Evolutionary conservation across 2,888 invertebrate species (phyloP), one percentile per base, ranked within the genome.

Genomic region (Macrophya annulata): DNA sequence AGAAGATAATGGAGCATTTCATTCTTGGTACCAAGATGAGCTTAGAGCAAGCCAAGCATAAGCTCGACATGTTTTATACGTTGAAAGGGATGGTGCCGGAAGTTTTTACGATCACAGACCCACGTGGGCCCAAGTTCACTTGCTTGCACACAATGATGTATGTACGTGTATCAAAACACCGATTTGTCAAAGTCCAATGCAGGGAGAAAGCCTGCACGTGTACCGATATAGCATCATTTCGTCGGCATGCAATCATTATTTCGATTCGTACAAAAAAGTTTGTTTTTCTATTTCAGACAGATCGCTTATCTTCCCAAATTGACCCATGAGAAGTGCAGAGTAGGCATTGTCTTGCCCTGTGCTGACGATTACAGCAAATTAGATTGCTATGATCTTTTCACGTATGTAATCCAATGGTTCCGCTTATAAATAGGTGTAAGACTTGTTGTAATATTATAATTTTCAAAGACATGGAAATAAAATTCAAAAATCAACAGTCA

Each of bases 31-130:
- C 91, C 90, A 96, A 96, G 88, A 95, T 96, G 94, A 95, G 96
- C 90, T 92, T 96, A 92, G 95, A 96, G 89, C 94, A 95, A 85
- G 95, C 96, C 17, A 95, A 96, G 89, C 94, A 94, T 86, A 96
- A 96, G 92, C 92, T 96, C 84, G 96, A 96, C 91, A 94, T 95
- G 88, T 96, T 95, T 93, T 96, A 96, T 90, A 93, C 95, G 76
- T 94, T 95, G 62, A 94, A 95, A 85, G 93, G 95, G 0, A 94
- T 95, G n/a, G 94, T 95, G 90, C 94, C 95, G 25, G 96, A 96
- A 89, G 94, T 96, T 87, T 96, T 94, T 92, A 93, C 94, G 76
- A 93, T 95, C 90, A 93, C 95, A 87, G 95, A 96, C 68, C 94
- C 96, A 5, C 93, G 90, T 85, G 94, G 94, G 85, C 94, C 94